phyloP scores from a whole-genome alignment of 2,888 invertebrate genomes.

The Hydropsyche betteni region DNA sequence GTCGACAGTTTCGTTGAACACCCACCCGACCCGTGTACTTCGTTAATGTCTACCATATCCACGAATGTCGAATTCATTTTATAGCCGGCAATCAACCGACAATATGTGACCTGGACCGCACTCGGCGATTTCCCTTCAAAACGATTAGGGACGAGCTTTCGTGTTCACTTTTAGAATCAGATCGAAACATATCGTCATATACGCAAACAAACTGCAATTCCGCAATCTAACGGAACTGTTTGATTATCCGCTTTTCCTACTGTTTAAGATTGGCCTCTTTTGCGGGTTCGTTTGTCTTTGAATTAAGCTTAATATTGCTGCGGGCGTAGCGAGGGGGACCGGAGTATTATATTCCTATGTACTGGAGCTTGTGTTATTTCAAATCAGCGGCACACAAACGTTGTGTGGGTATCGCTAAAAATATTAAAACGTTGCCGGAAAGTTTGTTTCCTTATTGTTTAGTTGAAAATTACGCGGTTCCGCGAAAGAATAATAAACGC shows the following conservation, averaged over 20 bases:
- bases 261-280: slow-evolving; percentile 40
- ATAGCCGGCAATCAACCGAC: no score
- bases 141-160: no score
- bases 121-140: no score
- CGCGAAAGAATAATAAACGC: no score
- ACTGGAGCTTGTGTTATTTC: neutral
- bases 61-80: neutral
- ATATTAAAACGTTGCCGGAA: neutral
- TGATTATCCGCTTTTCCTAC: slow-evolving; percentile 13
- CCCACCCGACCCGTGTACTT: neutral
- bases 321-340: slow-evolving; percentile 10
- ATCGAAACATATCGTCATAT: no score
- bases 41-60: slow-evolving; percentile 8
- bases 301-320: slow-evolving; percentile 44
- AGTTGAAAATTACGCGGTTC: no score
- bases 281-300: slow-evolving; percentile 48
- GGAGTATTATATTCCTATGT: neutral
- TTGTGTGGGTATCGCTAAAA: neutral
- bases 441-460: no score
- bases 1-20: slow-evolving; percentile 22
- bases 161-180: no score
- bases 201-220: neutral
- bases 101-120: no score
- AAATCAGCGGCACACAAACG: neutral
- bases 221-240: neutral